These are phyloP conservation scores for Uropetala carovei DNA, from an alignment of 2,888 invertebrate species.

Conservation along the genomic window DNA sequence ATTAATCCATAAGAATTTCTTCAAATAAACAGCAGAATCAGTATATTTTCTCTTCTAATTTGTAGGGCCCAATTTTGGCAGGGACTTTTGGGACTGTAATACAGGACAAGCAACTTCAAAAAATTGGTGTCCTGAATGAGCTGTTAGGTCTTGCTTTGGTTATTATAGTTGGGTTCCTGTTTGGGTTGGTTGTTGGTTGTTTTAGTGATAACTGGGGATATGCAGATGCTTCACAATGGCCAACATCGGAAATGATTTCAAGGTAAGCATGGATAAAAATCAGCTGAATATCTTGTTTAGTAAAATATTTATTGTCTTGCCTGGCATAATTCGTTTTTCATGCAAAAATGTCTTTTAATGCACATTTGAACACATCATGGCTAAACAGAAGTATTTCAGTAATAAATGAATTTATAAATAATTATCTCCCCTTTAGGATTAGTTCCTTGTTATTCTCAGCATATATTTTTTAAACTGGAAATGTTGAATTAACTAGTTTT, in stretches of 20 bases:
- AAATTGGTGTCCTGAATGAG: constrained; percentile 82
- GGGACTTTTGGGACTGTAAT: constrained; percentile 86
- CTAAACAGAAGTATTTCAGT: no score
- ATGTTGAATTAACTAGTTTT: no score
- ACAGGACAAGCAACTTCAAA: constrained; percentile 80
- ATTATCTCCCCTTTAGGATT: no score
- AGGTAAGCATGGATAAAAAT: constrained; percentile 74
- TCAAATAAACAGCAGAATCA: background rate
- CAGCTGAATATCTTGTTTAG: background rate
- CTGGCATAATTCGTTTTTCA: background rate
- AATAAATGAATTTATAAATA: no score
- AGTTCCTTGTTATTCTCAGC: no score
- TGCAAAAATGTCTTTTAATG: background rate
- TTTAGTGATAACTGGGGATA: constrained; percentile 79
- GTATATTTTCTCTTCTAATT: constrained; percentile 61
- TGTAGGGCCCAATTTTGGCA: constrained; percentile 86
- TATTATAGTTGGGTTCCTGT: constrained; percentile 82
- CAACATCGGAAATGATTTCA: constrained; percentile 82
- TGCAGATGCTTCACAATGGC: constrained; percentile 77
- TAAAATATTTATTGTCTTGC: background rate
- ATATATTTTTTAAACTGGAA: no score
- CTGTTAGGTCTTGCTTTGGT: constrained; percentile 82
- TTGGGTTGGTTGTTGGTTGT: constrained; percentile 80
- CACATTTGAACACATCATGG: no score
- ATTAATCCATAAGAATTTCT: no score